Base-by-base conservation (phyloP, 2,113 vertebrate genomes). In the Furnarius figulus region DNA sequence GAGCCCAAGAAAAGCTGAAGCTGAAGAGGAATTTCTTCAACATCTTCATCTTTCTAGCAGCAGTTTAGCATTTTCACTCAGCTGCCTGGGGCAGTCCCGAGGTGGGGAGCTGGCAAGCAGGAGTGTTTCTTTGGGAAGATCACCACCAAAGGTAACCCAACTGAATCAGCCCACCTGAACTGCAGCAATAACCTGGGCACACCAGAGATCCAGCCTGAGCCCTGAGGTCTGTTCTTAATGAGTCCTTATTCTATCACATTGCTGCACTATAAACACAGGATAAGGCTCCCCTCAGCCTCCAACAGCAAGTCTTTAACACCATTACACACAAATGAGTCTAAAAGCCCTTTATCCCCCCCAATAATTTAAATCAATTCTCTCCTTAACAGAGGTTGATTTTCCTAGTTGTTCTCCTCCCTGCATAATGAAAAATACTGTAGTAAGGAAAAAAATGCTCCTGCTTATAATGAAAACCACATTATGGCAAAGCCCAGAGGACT, bases 381-480 rank as follows among this genome's bases (percentile, higher is more conserved):
- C 62, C 76, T 56, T 80, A 95, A 72, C 66, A 88, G 67, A 72
- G 10, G 25, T n/a, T 55, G 23, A 61, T 61, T 94, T 93, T 81
- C 37, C 62, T 28, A 8, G 39, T 52, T 73, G 37, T 53, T 71
- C 35, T 88, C 62, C 37, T 66, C 84, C 35, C 49, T 89, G 63
- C 53, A 33, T 82, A 73, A 92, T 66, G 53, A 97, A 85, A 90
- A 91, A 73, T 81, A 89, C 84, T 89, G 85, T 33, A 80, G 42
- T 59, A 66, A 96, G 76, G 72, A 90, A 86, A 78, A 92, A 92
- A 97, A 91, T 28, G 74, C 71, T 96, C 83, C 76, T 92, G 85
- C 81, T 86, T 80, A 31, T 96, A 97, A 96, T 96, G 89, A 95
- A 96, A 96, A 95, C 83, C 97, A 97, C 35, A 96, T 95, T 95